A percentile compares a stretch with the other conserved stretches of the same genome.
Evolutionary conservation across 2,797 vertebrate genomes (phyloP).

Genomic region (Danio jaintianensis): DNA sequence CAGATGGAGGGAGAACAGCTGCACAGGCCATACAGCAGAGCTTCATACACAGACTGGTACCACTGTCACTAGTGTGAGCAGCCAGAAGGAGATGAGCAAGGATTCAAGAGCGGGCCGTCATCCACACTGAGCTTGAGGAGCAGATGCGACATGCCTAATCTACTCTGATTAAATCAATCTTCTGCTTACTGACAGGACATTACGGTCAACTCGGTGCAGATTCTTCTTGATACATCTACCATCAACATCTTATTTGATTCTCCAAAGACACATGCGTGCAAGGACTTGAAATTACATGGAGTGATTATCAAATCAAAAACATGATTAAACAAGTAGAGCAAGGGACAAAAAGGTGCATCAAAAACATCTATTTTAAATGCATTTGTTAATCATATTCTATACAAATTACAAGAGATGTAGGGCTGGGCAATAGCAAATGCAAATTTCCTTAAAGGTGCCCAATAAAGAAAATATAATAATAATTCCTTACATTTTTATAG

Average conservation of each 20-base stretch:
- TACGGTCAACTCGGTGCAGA: background rate
- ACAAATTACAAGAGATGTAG: background rate
- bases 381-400: background rate
- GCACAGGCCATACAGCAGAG: constrained; percentile 46
- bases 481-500: too few species aligned
- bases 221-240: background rate
- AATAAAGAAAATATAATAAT: too few species aligned
- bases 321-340: background rate
- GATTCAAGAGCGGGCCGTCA: constrained; percentile 25
- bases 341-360: background rate
- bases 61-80: constrained; percentile 36
- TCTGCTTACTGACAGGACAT: constrained; percentile 22
- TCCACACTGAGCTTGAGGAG: constrained; percentile 11
- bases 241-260: background rate
- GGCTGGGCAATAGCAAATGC: background rate
- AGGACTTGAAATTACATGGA: background rate
- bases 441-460: too few species aligned
- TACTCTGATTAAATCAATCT: constrained; percentile 21
- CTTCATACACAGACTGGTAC: constrained; percentile 57
- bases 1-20: constrained; percentile 72
- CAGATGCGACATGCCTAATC: constrained; percentile 16
- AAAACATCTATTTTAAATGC: background rate
- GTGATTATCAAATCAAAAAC: background rate
- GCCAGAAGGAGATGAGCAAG: constrained; percentile 19
- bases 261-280: background rate